Percentiles rank a stretch among this genome's conserved stretches.
These are phyloP conservation scores for Cabera pusaria DNA, from an alignment of 2,888 invertebrate genomes.

Conservation along the genomic window DNA sequence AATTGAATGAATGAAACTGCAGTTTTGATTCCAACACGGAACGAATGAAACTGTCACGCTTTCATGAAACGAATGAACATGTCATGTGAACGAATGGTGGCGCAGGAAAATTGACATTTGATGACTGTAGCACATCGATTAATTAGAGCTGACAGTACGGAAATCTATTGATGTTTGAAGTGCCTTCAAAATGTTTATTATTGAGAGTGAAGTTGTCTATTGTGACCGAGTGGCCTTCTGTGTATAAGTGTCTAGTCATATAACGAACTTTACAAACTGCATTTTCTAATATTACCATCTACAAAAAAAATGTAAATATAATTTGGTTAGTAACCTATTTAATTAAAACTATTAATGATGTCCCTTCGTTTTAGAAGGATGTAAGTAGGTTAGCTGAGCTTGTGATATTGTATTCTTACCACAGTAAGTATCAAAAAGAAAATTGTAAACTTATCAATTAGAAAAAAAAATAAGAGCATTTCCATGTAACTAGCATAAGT, in stretches of 20 bases:
- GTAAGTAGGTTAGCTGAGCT: slow-evolving; percentile 12
- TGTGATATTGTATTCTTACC: slow-evolving; percentile 3
- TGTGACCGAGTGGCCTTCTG: slow-evolving; percentile 32
- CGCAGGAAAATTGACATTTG: too few species aligned
- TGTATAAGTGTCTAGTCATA: slow-evolving; percentile 74
- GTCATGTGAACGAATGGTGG: slow-evolving; percentile 3
- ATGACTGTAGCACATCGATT: too few species aligned
- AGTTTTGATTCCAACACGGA: slow-evolving; percentile 18
- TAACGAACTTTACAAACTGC: slow-evolving; percentile 48
- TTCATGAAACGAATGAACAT: slow-evolving; percentile 4
- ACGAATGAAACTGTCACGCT: slow-evolving; percentile 19
- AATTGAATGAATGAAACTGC: slow-evolving; percentile 24
- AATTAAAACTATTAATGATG: background rate
- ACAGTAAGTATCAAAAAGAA: too few species aligned
- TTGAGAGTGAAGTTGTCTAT: too few species aligned
- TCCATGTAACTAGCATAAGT: background rate
- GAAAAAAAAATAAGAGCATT: slow-evolving; percentile 14
- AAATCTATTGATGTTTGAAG: too few species aligned
- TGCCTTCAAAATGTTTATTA: too few species aligned
- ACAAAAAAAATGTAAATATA: too few species aligned
- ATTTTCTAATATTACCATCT: slow-evolving; percentile 49
- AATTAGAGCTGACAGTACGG: too few species aligned
- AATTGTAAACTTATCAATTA: slow-evolving; percentile 1
- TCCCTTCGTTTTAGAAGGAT: slow-evolving; percentile 39
- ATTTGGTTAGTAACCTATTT: too few species aligned